Conservation (phyloP, 2,113 vertebrate genomes). For the Solea solea region DNA sequence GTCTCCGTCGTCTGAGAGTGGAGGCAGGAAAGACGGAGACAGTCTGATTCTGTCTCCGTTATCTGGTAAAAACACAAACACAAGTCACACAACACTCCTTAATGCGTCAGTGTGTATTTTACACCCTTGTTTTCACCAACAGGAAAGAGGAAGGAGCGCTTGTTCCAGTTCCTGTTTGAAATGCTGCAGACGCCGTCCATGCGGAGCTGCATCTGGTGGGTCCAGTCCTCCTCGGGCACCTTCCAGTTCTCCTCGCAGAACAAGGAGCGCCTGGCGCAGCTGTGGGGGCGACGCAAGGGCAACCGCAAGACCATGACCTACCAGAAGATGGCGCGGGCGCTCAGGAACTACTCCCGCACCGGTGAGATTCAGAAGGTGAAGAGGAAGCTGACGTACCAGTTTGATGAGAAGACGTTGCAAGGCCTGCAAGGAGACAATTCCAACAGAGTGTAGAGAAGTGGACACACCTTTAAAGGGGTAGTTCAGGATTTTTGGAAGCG, state of each 20-base stretch:
- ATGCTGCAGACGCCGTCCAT: slow-evolving; percentile 85
- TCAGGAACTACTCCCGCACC: slow-evolving; percentile 83
- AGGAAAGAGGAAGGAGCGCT: slow-evolving; percentile 84
- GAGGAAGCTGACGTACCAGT: slow-evolving; percentile 83
- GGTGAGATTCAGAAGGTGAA: slow-evolving; percentile 86
- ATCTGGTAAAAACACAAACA: slow-evolving; percentile 66
- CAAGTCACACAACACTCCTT: not conserved
- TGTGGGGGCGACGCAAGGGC: slow-evolving; percentile 84
- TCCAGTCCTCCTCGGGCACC: slow-evolving; percentile 79
- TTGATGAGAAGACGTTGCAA: slow-evolving; percentile 78
- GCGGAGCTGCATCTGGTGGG: slow-evolving; percentile 86
- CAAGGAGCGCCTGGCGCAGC: slow-evolving; percentile 83
- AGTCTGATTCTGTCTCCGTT: slow-evolving; percentile 64
- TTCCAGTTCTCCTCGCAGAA: slow-evolving; percentile 88
- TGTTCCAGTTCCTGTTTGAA: slow-evolving; percentile 87
- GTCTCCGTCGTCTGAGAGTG: slow-evolving; percentile 68
- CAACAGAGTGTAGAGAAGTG: slow-evolving; percentile 22
- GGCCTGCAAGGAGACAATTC: slow-evolving; percentile 66
- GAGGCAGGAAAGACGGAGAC: slow-evolving; percentile 46
- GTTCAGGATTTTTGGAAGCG: too few relatives aligned
- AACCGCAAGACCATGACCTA: slow-evolving; percentile 88
- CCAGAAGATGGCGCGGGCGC: slow-evolving; percentile 85
- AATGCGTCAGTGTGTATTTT: not conserved
- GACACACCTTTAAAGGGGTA: not conserved
- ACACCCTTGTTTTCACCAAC: slow-evolving; percentile 25